Conservation (phyloP, 2,113 vertebrate genomes). For the Phylloscopus trochiloides region DNA sequence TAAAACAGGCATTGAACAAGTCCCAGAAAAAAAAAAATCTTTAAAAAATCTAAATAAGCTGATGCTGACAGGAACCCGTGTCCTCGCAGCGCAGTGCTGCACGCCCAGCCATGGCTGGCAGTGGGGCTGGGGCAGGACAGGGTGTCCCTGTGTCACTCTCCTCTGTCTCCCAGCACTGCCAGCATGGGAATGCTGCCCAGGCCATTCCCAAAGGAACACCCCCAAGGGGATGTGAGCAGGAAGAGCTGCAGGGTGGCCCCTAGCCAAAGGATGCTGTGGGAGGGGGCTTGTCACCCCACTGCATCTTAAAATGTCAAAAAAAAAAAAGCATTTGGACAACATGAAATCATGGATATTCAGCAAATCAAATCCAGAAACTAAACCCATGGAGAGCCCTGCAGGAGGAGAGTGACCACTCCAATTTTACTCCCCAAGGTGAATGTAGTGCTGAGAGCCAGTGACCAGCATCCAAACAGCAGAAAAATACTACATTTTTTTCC, state of each 20-base stretch:
- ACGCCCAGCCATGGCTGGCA: accelerated
- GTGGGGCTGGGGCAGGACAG: accelerated
- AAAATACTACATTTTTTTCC: neutral
- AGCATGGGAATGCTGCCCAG: neutral
- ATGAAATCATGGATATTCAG: accelerated
- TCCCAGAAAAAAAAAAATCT: neutral
- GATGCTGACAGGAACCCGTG: neutral
- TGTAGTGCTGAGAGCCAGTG: neutral
- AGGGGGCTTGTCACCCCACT: accelerated
- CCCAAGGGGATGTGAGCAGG: neutral
- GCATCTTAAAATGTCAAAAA: neutral
- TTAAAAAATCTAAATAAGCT: neutral
- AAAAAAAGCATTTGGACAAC: neutral
- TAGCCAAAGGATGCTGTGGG: neutral
- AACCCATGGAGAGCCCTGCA: neutral
- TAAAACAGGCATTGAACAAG: neutral
- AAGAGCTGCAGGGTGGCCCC: neutral
- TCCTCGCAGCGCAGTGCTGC: accelerated
- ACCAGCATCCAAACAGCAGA: neutral
- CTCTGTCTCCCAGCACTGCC: neutral
- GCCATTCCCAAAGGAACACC: neutral
- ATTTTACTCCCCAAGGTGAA: neutral
- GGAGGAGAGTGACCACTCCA: neutral
- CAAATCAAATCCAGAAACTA: neutral
- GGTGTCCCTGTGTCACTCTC: neutral